A percentile compares a stretch with the other conserved stretches of the same genome.
phyloP scores from a whole-genome alignment of 2,888 invertebrate genomes.

The Biston betularia region DNA sequence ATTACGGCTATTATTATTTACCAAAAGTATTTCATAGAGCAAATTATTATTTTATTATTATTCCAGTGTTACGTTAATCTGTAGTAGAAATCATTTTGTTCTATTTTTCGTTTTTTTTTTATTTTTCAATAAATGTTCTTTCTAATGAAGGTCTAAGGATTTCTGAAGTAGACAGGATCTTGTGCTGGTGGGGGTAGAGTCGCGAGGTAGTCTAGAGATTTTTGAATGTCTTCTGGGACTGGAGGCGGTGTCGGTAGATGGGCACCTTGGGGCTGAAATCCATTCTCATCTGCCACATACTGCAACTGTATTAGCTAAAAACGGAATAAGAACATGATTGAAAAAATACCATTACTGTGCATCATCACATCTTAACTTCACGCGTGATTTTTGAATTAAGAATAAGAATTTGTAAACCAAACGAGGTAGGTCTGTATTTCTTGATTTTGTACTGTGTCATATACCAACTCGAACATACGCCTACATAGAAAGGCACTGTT shows the following conservation, averaged over 20 bases:
- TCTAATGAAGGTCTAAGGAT: constrained; percentile 29
- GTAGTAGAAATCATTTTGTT: too few relatives aligned
- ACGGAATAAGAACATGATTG: not conserved
- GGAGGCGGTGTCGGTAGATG: constrained; percentile 89
- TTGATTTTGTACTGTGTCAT: not conserved
- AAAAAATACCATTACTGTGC: not conserved
- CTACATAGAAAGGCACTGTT: not conserved
- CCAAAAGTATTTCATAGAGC: too few relatives aligned
- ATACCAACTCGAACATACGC: too few relatives aligned
- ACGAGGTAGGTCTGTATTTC: not conserved
- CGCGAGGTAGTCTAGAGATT: constrained; percentile 88
- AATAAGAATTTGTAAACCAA: not conserved
- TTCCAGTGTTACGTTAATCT: too few relatives aligned
- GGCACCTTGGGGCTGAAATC: constrained; percentile 89
- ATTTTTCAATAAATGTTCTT: not conserved
- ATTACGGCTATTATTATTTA: too few relatives aligned
- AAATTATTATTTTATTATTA: too few relatives aligned
- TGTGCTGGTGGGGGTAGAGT: constrained; percentile 84
- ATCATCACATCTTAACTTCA: too few relatives aligned
- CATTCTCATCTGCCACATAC: constrained; percentile 90
- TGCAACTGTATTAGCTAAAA: constrained; percentile 85
- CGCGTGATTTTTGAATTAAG: not conserved
- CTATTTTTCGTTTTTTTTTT: too few relatives aligned
- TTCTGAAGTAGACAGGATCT: constrained; percentile 58
- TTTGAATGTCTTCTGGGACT: constrained; percentile 89